Base-by-base conservation (phyloP, 1,140 invertebrate species). In the Triops cancriformis region DNA sequence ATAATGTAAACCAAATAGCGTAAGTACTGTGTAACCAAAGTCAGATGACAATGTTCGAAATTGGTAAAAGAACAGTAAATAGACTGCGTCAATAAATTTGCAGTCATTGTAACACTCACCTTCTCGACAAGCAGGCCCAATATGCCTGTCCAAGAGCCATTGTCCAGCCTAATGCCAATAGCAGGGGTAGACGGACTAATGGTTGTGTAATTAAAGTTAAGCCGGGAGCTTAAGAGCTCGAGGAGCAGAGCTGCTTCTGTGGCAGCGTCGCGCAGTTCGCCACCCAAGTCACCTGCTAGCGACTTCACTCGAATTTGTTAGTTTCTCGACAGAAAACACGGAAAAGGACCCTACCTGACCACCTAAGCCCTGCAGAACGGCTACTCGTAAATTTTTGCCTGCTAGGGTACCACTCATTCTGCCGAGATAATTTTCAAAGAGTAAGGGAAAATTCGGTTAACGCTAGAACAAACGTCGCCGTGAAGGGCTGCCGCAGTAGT, bases 51-150 rank as follows among this genome's bases (percentile, higher is more conserved):
- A n/a, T n/a, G n/a, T n/a, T n/a, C n/a, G n/a, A n/a, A n/a, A n/a
- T n/a, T 72, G 26, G 2, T 72, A 72, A 72, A 6, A 2, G n/a
- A 6, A n/a, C 10, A 72, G n/a, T 72, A 72, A 37, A 37, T 37
- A 37, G 31, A 37, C 2, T 37, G 2, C 7, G 31, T 37, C 10
- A 45, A 45, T 23, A 45, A 45, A 23, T 42, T 18, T 42, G 45
- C 10, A 45, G 31, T 45, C 37, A 42, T 74, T 14, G n/a, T 73
- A 72, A 42, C n/a, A 83, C 84, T 86, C 85, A 92, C 91, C 80
- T 86, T 87, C 73, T 84, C 83, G 26, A 86, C 82, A 0, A 92
- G 81, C 76, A 89, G 85, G 75, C 88, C 85, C 45, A 93, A 84
- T 78, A 78, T 45, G 1, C 77, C 77, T 18, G 23, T 78, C 77